A percentile compares a stretch with the other conserved stretches of the same genome.
Evolutionary conservation across 2,797 vertebrate species (phyloP).

Genomic region (Botia kubotai): DNA sequence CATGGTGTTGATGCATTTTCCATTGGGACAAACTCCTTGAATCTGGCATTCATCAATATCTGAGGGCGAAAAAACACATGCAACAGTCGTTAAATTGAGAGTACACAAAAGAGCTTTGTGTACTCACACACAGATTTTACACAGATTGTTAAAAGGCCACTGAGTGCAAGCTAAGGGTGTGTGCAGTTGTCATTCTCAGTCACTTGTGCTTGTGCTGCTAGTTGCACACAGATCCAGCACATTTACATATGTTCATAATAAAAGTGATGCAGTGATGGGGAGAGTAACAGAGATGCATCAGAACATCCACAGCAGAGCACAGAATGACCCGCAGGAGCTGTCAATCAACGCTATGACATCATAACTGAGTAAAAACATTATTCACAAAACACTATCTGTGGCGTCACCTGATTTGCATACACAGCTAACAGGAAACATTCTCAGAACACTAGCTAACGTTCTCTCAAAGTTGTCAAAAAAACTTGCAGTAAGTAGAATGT

Average conservation of each 20-base stretch:
- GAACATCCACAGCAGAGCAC: constrained; percentile 21
- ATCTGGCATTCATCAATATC: constrained; percentile 95
- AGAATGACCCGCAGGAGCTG: constrained; percentile 1
- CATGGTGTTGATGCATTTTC: constrained; percentile 92
- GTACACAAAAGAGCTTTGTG: background rate
- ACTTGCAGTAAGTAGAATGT: too few relatives aligned
- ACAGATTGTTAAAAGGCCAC: background rate
- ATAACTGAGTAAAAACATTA: background rate
- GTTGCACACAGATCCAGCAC: constrained; percentile 31
- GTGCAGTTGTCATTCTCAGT: constrained; percentile 11
- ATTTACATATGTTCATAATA: constrained; percentile 42
- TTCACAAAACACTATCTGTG: background rate
- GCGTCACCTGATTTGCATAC: background rate
- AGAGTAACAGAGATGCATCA: constrained; percentile 6
- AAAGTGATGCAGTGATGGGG: constrained; percentile 7
- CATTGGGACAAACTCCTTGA: constrained; percentile 91
- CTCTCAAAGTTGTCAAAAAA: too few relatives aligned
- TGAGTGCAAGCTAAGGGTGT: constrained; percentile 43
- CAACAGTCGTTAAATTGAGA: background rate
- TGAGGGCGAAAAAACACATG: constrained; percentile 65
- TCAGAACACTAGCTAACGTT: too few relatives aligned
- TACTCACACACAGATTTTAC: constrained; percentile 2
- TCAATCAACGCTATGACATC: constrained; percentile 43
- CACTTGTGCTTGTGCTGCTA: constrained; percentile 10
- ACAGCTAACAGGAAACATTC: too few relatives aligned